Evolutionary conservation across 1,140 invertebrate species (phyloP), one percentile per base, ranked within the genome.

Genomic region (Bombus sylvicola): DNA sequence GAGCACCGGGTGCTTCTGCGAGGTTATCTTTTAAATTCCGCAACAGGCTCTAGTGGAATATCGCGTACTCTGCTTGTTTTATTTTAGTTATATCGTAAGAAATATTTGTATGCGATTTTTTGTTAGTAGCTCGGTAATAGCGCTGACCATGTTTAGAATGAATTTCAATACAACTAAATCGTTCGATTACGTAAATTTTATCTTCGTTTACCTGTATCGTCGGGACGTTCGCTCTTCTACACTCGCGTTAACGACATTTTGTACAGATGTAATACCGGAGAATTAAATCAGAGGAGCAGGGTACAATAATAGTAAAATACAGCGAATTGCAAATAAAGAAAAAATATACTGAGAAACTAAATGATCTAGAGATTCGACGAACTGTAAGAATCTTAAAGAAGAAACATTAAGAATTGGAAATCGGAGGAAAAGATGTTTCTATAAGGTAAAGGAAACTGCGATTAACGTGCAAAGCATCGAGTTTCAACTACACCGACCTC

Each of bases 1-100:
- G 10, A 13, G 10, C 12, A 12, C 28, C 28, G 9, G 28, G 0
- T n/a, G 13, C 12, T 28, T 62, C 28, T n/a, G 28, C 10, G 0
- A 62, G 12, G 3, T 12, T n/a, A 10, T 12, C 4, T n/a, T n/a
- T 62, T 62, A 28, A 62, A 62, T 62, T 62, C 22, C 3, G 28
- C 1, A n/a, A 62, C 4, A 62, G 28, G 4, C 10, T n/a, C 59
- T 13, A 62, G 4, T 0, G 47, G 47, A 0, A 53, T 22, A 8
- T 22, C 5, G 6, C 18, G 0, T 22, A 1, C 3, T 13, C 12
- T 13, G 10, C 0, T 4, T 5, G 10, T 13, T 28, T 59, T 28
- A 28, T 28, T 59, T 12, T 59, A 28, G 0, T 59, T n/a, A 10
- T 28, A 13, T n/a, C 12, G 9, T 12, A 3, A 28, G 59, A 25